phyloP scores from a whole-genome alignment of 2,113 vertebrate species.

The Nibea coibor region DNA sequence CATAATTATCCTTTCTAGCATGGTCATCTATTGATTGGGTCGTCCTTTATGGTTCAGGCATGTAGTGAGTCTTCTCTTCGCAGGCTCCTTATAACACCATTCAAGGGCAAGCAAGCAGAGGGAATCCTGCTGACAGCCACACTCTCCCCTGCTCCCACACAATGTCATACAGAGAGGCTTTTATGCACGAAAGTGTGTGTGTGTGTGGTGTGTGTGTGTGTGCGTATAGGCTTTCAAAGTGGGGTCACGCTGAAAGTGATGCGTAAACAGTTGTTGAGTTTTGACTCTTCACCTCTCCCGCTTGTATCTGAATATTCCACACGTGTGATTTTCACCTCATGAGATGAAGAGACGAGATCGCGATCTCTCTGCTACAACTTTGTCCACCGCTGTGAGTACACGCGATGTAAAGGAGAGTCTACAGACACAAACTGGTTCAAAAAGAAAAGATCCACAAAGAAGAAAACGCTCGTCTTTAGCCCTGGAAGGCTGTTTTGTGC shows the following conservation, averaged over 20 bases:
- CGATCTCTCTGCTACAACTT: not conserved
- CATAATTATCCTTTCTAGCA: not conserved
- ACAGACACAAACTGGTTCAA: slow-evolving; percentile 4
- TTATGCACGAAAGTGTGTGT: slow-evolving; percentile 24
- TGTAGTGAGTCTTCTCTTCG: slow-evolving; percentile 11
- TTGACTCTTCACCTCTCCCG: slow-evolving; percentile 43
- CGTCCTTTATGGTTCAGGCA: slow-evolving; percentile 9
- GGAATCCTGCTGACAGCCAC: slow-evolving; percentile 63
- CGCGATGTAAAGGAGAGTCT: not conserved
- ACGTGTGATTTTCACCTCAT: slow-evolving; percentile 3
- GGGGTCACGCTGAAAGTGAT: slow-evolving; percentile 57
- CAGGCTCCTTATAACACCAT: slow-evolving; percentile 17
- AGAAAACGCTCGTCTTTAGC: slow-evolving; percentile 34
- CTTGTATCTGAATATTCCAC: slow-evolving; percentile 36
- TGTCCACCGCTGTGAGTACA: not conserved
- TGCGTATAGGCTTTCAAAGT: slow-evolving; percentile 17
- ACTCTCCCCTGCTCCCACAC: slow-evolving; percentile 59
- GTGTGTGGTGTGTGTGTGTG: slow-evolving; percentile 19
- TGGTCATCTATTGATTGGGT: not conserved
- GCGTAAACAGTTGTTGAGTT: slow-evolving; percentile 51
- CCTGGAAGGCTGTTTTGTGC: slow-evolving; percentile 50
- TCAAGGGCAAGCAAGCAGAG: slow-evolving; percentile 58
- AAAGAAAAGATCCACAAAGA: slow-evolving; percentile 31
- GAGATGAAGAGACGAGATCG: not conserved
- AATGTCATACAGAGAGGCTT: slow-evolving; percentile 46